Evolutionary conservation across 2,113 vertebrate species (phyloP).

Genomic region (Formicarius rufipectus): DNA sequence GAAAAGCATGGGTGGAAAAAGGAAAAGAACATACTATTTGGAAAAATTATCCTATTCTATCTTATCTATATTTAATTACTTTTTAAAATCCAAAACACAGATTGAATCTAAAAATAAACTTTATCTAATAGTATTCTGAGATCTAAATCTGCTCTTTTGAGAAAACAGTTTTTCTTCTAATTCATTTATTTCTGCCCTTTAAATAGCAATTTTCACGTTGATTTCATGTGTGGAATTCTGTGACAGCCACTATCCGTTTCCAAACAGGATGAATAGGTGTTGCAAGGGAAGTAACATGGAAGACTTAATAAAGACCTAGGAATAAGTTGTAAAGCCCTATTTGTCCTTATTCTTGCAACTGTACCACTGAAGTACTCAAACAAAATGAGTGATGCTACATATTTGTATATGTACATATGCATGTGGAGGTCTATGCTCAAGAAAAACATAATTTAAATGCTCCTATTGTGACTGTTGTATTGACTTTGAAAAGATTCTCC

Average conservation of each 20-base stretch:
- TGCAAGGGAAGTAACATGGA: not conserved
- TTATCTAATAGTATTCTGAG: not conserved
- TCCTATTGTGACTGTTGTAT: not conserved
- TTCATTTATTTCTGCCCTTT: not conserved
- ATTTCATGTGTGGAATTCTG: not conserved
- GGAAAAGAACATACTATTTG: not conserved
- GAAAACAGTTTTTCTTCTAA: not conserved
- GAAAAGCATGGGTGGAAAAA: not conserved
- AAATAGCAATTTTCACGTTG: not conserved
- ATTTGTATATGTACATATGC: not conserved
- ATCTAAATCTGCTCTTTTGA: not conserved
- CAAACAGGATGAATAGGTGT: not conserved
- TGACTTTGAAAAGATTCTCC: not conserved
- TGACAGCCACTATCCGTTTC: not conserved
- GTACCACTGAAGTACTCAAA: not conserved
- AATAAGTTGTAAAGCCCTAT: not conserved
- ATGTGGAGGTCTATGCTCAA: not conserved
- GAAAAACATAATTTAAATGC: not conserved
- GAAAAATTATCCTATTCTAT: not conserved
- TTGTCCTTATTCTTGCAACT: not conserved
- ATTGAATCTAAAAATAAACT: not conserved
- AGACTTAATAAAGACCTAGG: not conserved
- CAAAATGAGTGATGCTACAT: not conserved
- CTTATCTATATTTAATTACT: not conserved
- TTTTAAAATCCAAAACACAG: not conserved